These are phyloP conservation scores for Drosophila varians DNA, from an alignment of 1,140 invertebrate genomes.

Conservation along the genomic window DNA sequence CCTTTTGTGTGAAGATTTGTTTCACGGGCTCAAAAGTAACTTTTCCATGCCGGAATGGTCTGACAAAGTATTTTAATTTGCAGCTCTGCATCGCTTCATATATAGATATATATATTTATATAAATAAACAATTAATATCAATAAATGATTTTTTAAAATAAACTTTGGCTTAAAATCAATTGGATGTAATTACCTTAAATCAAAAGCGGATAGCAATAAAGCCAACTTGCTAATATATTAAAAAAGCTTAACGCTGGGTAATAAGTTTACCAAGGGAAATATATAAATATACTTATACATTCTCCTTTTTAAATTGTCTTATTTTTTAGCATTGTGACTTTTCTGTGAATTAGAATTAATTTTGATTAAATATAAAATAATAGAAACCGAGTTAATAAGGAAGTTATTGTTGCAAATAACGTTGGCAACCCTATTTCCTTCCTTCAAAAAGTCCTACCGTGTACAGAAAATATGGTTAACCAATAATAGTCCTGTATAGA, in stretches of 20 bases:
- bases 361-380: not conserved
- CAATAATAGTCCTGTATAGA: slow-evolving; percentile 78
- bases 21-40: slow-evolving; percentile 15
- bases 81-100: slow-evolving; percentile 33
- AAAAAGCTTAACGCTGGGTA: slow-evolving; percentile 15
- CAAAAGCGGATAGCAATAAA: slow-evolving; percentile 20
- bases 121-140: slow-evolving; percentile 13
- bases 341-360: not conserved
- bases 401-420: slow-evolving; percentile 11
- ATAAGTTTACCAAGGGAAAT: slow-evolving; percentile 8
- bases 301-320: slow-evolving; percentile 25
- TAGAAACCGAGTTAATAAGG: slow-evolving; percentile 9
- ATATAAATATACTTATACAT: slow-evolving; percentile 3
- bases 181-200: slow-evolving; percentile 3
- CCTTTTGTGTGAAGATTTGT: slow-evolving; percentile 11
- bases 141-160: slow-evolving; percentile 9
- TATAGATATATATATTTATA: slow-evolving; percentile 13
- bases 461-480: slow-evolving; percentile 78
- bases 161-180: slow-evolving; percentile 1
- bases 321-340: slow-evolving; percentile 13
- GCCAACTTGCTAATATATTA: slow-evolving; percentile 6
- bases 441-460: slow-evolving; percentile 58
- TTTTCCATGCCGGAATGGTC: slow-evolving; percentile 10
- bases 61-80: slow-evolving; percentile 28
- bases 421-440: slow-evolving; percentile 60